A percentile compares a stretch with the other conserved stretches of the same genome.
Evolutionary conservation across 2,888 invertebrate genomes (phyloP).

Genomic region (Sinodicranocentrus sp.): DNA sequence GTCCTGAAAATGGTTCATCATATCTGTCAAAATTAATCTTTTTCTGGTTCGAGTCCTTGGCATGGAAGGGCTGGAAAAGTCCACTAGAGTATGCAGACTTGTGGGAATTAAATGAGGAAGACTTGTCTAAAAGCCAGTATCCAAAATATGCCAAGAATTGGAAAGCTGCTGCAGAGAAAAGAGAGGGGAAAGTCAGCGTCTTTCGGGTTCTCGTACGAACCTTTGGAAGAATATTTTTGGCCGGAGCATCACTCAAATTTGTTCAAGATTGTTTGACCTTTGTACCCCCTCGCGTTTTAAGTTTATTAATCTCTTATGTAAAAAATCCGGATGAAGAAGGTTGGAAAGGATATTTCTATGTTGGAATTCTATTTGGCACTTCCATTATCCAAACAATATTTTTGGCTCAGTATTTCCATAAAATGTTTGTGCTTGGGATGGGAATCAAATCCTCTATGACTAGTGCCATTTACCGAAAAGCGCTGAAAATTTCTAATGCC

Average conservation of each 20-base stretch:
- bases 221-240: constrained; percentile 91
- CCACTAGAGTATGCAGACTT: constrained; percentile 80
- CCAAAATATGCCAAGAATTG: constrained; percentile 79
- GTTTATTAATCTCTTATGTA: constrained; percentile 78
- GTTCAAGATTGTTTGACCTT: constrained; percentile 93
- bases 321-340: constrained; percentile 77
- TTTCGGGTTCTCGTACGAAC: constrained; percentile 90
- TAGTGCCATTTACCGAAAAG: constrained; percentile 82
- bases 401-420: constrained; percentile 81
- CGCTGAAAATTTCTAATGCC: constrained; percentile 72
- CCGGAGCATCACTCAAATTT: constrained; percentile 91
- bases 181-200: constrained; percentile 86
- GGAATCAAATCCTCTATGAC: constrained; percentile 81
- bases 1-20: constrained; percentile 80
- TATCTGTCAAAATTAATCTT: constrained; percentile 80
- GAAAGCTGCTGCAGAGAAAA: constrained; percentile 73
- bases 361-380: constrained; percentile 80
- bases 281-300: constrained; percentile 91
- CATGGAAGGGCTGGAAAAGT: constrained; percentile 80
- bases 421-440: constrained; percentile 81
- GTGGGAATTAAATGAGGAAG: constrained; percentile 80
- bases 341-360: constrained; percentile 83
- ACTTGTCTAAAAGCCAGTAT: constrained; percentile 78
- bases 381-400: constrained; percentile 81
- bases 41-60: constrained; percentile 81